A percentile compares a stretch with the other conserved stretches of the same genome.
phyloP scores from a whole-genome alignment of 2,797 vertebrate species.

The Jordanella pulchra region DNA sequence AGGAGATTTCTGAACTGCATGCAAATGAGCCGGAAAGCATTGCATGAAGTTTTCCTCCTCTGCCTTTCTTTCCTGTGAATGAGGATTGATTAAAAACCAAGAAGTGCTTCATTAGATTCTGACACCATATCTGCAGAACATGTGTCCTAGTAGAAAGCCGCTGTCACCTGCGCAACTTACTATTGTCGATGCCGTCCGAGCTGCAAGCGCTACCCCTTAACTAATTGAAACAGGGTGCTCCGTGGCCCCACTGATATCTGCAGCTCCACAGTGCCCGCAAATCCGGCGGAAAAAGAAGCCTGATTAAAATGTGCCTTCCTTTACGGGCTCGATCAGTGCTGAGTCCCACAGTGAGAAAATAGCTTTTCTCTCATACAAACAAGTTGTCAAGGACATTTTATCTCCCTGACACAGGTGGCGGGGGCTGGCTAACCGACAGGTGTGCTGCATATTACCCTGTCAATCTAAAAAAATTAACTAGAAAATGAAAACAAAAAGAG shows the following conservation, averaged over 20 bases:
- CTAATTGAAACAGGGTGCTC: conserved; percentile 77
- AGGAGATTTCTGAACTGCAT: conserved; percentile 61
- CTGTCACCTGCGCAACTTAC: conserved; percentile 34
- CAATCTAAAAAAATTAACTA: conserved; percentile 51
- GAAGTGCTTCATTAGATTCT: conserved; percentile 70
- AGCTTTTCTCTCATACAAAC: conserved; percentile 54
- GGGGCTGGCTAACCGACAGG: conserved; percentile 33
- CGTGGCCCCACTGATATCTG: conserved; percentile 46
- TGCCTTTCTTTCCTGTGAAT: conserved; percentile 30
- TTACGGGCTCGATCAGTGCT: conserved; percentile 57
- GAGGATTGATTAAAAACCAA: conserved; percentile 70
- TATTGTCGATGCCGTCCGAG: conserved; percentile 48
- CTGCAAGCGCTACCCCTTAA: conserved; percentile 49
- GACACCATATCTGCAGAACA: conserved; percentile 65
- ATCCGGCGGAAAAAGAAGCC: conserved; percentile 48
- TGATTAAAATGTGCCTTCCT: conserved; percentile 62
- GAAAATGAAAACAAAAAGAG: conserved; percentile 40
- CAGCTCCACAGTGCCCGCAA: conserved; percentile 48
- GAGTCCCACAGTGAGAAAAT: conserved; percentile 50
- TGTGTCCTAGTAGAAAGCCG: conserved; percentile 56
- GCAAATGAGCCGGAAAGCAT: conserved; percentile 54
- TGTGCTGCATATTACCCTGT: conserved; percentile 35
- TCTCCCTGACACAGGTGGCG: conserved; percentile 46
- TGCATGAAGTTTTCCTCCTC: conserved; percentile 38
- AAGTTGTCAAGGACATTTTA: conserved; percentile 55